Conservation (phyloP, 2,797 vertebrate species). For the Taeniopygia guttata region DNA sequence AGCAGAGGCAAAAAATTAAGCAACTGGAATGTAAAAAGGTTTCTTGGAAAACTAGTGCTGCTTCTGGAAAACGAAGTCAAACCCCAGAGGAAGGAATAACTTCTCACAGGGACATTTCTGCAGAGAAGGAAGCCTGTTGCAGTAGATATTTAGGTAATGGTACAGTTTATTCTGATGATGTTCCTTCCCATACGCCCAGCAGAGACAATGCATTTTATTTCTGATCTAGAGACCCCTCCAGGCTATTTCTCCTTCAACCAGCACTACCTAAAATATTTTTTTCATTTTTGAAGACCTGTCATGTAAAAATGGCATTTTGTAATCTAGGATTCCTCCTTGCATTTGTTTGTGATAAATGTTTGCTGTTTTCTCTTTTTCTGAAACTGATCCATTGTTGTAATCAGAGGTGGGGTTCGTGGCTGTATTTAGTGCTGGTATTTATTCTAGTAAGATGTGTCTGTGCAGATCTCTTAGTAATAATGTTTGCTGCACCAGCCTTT, state of each 20-base stretch:
- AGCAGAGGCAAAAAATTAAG: constrained; percentile 59
- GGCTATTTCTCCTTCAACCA: neutral
- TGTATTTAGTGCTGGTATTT: neutral
- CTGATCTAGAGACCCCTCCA: neutral
- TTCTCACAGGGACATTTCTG: neutral
- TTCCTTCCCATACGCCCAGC: neutral
- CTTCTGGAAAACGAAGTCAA: constrained; percentile 6
- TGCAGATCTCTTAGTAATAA: neutral
- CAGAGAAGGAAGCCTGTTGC: constrained; percentile 41
- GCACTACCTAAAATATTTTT: neutral
- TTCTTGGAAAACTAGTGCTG: neutral
- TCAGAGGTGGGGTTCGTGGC: neutral
- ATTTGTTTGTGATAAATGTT: neutral
- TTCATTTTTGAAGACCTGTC: neutral
- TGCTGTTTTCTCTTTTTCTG: neutral
- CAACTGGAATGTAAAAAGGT: constrained; percentile 50
- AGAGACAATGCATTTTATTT: neutral
- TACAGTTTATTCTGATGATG: neutral
- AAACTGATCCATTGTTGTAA: neutral
- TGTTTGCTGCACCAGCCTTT: neutral
- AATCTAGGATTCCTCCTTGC: neutral
- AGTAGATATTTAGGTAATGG: constrained; percentile 61
- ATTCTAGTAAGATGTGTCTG: neutral
- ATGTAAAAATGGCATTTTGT: neutral
- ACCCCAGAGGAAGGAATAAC: neutral